These are phyloP conservation scores for Leuciscus waleckii DNA, from an alignment of 2,797 vertebrate genomes.

Conservation along the genomic window DNA sequence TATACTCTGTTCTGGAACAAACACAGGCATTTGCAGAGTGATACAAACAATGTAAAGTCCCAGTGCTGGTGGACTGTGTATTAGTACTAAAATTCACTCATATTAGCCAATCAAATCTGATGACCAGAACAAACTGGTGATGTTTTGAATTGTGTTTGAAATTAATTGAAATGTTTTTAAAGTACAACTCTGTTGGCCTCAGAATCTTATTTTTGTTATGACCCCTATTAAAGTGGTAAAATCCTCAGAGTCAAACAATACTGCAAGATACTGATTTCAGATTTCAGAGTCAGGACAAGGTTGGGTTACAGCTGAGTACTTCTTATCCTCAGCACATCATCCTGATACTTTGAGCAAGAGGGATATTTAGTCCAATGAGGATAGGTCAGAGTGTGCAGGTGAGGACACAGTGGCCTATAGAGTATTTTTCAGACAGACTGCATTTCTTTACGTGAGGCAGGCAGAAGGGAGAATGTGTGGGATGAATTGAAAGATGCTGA, in stretches of 20 bases:
- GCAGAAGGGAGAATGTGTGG: neutral
- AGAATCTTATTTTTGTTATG: neutral
- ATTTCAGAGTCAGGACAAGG: neutral
- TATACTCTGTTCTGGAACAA: no score
- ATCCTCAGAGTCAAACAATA: neutral
- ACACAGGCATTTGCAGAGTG: no score
- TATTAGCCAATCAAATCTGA: neutral
- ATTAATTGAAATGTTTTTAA: neutral
- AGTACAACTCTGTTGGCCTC: neutral
- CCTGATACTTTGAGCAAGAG: constrained; percentile 24
- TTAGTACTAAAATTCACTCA: neutral
- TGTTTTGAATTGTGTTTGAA: neutral
- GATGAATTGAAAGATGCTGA: constrained; percentile 21
- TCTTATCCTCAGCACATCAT: constrained; percentile 16
- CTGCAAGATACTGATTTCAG: neutral
- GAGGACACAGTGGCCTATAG: neutral
- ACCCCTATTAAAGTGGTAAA: neutral
- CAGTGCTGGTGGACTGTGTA: neutral
- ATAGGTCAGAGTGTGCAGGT: neutral
- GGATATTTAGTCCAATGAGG: neutral
- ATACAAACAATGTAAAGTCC: neutral
- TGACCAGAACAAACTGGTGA: neutral
- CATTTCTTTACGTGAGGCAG: neutral
- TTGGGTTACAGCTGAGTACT: constrained; percentile 11
- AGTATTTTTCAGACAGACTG: constrained; percentile 17